These are phyloP conservation scores for Metallyticus violacea DNA, from an alignment of 2,888 invertebrate species.

Conservation along the genomic window DNA sequence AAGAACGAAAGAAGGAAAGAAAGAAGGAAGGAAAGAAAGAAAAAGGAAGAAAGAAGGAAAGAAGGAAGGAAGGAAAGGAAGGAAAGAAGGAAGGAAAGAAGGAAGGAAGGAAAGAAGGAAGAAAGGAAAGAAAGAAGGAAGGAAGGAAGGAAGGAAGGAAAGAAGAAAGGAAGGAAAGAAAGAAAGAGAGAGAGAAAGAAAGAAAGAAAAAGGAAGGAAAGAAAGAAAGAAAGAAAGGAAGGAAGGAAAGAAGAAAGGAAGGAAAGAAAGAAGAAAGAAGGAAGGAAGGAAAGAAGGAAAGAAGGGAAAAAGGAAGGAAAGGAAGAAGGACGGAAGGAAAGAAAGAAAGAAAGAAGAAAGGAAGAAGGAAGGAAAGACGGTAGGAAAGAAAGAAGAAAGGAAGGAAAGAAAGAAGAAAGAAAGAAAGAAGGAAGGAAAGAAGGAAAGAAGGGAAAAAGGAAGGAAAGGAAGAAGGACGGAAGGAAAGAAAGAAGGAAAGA, in stretches of 20 bases:
- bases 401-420: too few relatives aligned
- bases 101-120: not conserved
- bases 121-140: not conserved
- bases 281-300: not conserved
- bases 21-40: too few relatives aligned
- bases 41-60: too few relatives aligned
- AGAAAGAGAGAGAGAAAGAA: not conserved
- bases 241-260: not conserved
- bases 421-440: too few relatives aligned
- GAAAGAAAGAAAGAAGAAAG: too few relatives aligned
- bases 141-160: not conserved
- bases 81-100: not conserved
- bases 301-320: not conserved
- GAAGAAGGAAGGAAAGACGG: too few relatives aligned
- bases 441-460: too few relatives aligned
- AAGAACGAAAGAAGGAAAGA: too few relatives aligned
- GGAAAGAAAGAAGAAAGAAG: not conserved
- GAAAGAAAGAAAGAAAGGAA: not conserved
- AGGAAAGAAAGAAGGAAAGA: too few relatives aligned
- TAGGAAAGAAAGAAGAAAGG: too few relatives aligned
- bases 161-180: not conserved
- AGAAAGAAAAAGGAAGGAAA: not conserved
- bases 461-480: too few relatives aligned
- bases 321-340: not conserved
- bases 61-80: too few relatives aligned